Evolutionary conservation across 2,113 vertebrate species (phyloP).

Genomic region (Pleuronectes platessa): DNA sequence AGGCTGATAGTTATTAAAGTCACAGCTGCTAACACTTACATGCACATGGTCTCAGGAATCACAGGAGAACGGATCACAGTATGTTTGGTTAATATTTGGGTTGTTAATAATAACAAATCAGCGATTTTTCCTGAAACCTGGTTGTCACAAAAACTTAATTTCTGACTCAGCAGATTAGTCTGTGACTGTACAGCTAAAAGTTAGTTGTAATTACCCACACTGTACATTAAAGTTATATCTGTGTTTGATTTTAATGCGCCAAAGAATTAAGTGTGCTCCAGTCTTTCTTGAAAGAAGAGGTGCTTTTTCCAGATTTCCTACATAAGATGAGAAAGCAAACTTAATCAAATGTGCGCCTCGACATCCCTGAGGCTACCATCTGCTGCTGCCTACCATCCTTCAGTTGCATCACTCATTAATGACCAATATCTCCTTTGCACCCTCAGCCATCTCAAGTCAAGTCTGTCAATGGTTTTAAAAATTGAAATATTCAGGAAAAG

Average conservation of each 20-base stretch:
- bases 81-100: background rate
- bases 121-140: background rate
- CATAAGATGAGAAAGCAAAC: conserved; percentile 55
- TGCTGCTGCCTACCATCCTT: conserved; percentile 21
- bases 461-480: background rate
- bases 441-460: background rate
- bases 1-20: conserved; percentile 38
- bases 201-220: too few relatives aligned
- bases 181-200: too few relatives aligned
- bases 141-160: background rate
- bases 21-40: conserved; percentile 43
- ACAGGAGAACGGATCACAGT: conserved; percentile 1
- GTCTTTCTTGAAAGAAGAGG: background rate
- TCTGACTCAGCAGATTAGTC: too few relatives aligned
- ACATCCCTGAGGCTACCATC: conserved; percentile 35
- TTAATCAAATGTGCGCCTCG: conserved; percentile 1
- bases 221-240: too few relatives aligned
- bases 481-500: background rate
- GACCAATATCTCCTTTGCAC: conserved; percentile 8
- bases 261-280: too few relatives aligned
- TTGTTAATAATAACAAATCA: background rate
- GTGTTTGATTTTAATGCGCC: too few relatives aligned
- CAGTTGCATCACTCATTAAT: background rate
- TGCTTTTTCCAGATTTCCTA: conserved; percentile 12
- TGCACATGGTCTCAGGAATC: conserved; percentile 23